Base-by-base conservation (phyloP, 2,888 invertebrate species). In the Lasioglossum pauxillum region DNA sequence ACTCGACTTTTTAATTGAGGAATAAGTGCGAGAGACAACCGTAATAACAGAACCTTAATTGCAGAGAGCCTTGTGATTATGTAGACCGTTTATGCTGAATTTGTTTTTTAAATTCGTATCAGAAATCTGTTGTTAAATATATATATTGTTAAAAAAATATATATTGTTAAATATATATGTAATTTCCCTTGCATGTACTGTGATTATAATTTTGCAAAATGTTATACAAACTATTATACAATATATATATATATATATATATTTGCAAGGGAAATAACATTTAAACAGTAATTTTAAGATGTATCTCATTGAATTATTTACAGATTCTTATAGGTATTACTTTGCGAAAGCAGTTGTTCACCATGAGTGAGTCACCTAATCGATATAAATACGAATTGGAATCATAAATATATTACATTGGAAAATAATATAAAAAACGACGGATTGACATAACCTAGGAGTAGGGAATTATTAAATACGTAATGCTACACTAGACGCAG, bases 1-100 rank as follows among this genome's bases (percentile, higher is more conserved):
- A 1, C 10, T 57, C 23, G 23, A 69, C 7, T 38, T 57, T 74
- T 79, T 78, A 41, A 78, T 73, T 49, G 8, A 60, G 12, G 60
- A 64, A 31, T 27, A 14, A 19, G 49, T 49, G 46, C 5, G 19
- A 49, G 19, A 19, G 19, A 49, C 19, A 0, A 2, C 49, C 44
- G 14, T n/a, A 64, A 57, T 57, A 27, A 60, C 27, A 14, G 27
- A 60, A 60, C 27, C 14, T 14, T 14, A 60, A 60, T 60, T 27
- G 27, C 27, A 53, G 2, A 23, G 53, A 23, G n/a, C 3, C 27
- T n/a, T 57, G 57, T 1, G n/a, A 3, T 57, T 57, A 10, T n/a
- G n/a, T 12, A 57, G n/a, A 57, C 27, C 12, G 12, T 27, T 57
- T 12, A 4, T 12, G 4, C 12, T 57, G 57, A 10, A n/a, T n/a